A percentile compares a stretch with the other conserved stretches of the same genome.
Conservation (phyloP, 2,113 vertebrate genomes). For the Pterocles burchelli region DNA sequence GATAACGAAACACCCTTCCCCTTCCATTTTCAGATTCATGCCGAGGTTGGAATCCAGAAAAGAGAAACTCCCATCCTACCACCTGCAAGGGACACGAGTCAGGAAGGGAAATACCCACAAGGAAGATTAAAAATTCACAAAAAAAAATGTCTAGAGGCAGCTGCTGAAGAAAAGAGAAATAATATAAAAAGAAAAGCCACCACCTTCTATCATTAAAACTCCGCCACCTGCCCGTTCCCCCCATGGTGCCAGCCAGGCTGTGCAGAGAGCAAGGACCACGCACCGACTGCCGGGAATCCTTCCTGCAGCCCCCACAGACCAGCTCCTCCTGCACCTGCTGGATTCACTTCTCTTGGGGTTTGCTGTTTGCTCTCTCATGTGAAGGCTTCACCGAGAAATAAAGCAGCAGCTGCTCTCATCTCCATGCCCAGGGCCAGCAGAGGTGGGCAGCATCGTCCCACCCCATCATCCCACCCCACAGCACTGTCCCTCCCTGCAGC, state of each 20-base stretch:
- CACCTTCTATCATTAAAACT: background rate
- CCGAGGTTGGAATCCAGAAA: background rate
- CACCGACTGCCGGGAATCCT: background rate
- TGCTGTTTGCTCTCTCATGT: background rate
- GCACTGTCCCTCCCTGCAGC: background rate
- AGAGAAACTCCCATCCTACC: background rate
- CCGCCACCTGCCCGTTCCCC: background rate
- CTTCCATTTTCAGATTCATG: background rate
- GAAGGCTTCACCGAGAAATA: background rate
- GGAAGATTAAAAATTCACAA: background rate
- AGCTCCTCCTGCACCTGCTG: background rate
- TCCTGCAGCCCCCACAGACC: background rate
- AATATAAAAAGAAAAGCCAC: too few relatives aligned
- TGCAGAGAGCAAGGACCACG: background rate
- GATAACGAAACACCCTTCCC: background rate
- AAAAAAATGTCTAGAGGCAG: background rate
- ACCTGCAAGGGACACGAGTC: background rate
- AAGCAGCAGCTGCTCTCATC: background rate
- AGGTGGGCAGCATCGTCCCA: background rate
- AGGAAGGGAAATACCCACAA: background rate
- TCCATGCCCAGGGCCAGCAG: background rate
- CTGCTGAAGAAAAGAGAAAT: background rate
- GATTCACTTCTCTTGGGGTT: background rate
- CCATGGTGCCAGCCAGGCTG: background rate
- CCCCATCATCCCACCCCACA: background rate